Conservation (phyloP, 1,140 invertebrate genomes). For the Hyles vespertilio region DNA sequence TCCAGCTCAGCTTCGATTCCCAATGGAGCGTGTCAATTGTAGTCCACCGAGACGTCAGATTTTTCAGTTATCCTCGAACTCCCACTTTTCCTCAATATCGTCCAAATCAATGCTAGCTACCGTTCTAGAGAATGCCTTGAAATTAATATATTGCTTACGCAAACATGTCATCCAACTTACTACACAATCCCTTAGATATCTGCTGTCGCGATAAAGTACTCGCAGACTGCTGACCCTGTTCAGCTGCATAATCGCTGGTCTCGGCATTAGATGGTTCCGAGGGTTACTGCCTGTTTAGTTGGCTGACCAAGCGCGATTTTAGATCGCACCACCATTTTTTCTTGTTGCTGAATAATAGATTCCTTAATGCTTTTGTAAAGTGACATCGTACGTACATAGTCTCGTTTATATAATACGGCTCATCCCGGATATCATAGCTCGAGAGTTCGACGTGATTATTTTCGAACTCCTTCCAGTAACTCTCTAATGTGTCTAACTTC, state of each 20-base stretch:
- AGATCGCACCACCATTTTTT: not conserved
- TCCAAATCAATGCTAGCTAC: constrained; percentile 7
- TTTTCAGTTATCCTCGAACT: constrained; percentile 10
- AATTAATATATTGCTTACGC: constrained; percentile 6
- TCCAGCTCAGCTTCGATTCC: constrained; percentile 11
- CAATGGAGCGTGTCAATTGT: constrained; percentile 11
- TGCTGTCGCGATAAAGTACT: not conserved
- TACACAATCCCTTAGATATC: not conserved
- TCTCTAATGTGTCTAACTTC: not conserved
- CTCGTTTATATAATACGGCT: no score
- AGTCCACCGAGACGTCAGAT: constrained; percentile 1
- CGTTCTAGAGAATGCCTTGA: constrained; percentile 8
- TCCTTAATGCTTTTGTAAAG: no score
- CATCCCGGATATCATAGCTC: no score
- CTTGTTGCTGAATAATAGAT: not conserved
- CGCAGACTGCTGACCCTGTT: not conserved
- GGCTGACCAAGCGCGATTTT: not conserved
- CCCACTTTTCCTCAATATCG: constrained; percentile 10
- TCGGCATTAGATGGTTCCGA: not conserved
- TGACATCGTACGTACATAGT: no score
- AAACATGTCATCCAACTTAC: constrained; percentile 8
- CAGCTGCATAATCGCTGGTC: not conserved
- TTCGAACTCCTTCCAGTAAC: constrained; percentile 11
- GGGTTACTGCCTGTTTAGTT: not conserved
- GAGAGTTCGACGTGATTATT: constrained; percentile 6